Conservation (phyloP, 1,140 invertebrate genomes). For the Trichogramma pretiosum region DNA sequence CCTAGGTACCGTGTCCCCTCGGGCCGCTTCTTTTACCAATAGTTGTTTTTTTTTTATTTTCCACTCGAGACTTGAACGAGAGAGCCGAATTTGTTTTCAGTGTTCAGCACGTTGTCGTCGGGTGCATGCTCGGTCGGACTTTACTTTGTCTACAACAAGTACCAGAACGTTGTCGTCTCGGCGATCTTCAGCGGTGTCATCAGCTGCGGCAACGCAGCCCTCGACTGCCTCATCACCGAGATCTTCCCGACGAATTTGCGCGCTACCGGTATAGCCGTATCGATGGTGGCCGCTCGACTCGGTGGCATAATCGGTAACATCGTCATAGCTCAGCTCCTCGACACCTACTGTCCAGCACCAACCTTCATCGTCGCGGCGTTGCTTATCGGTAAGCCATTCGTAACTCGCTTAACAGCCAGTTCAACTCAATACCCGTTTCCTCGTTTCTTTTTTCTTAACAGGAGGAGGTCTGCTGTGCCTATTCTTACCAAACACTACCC, state of each 20-base stretch:
- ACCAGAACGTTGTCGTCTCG: slow-evolving; percentile 72
- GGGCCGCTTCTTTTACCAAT: neutral
- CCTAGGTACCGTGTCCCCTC: slow-evolving; percentile 48
- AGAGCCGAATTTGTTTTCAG: no score
- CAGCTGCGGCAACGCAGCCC: slow-evolving; percentile 77
- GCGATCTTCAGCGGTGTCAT: slow-evolving; percentile 80
- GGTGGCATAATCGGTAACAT: slow-evolving; percentile 82
- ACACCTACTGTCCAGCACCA: slow-evolving; percentile 73
- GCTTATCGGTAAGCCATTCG: slow-evolving; percentile 50
- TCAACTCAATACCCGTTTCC: neutral
- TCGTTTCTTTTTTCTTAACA: slow-evolving; percentile 26
- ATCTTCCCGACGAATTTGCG: slow-evolving; percentile 81
- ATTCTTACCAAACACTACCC: slow-evolving; percentile 76
- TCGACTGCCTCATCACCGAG: slow-evolving; percentile 81
- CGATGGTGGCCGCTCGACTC: slow-evolving; percentile 75
- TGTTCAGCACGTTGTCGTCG: slow-evolving; percentile 79
- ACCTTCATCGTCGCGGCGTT: slow-evolving; percentile 76
- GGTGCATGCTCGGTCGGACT: slow-evolving; percentile 74
- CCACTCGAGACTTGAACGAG: no score
- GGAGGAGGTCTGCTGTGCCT: slow-evolving; percentile 74
- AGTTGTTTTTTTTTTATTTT: neutral
- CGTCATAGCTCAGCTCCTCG: slow-evolving; percentile 71
- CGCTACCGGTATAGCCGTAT: slow-evolving; percentile 76
- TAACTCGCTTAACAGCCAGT: neutral
- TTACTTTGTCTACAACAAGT: slow-evolving; percentile 74